Base-by-base conservation (phyloP, 2,797 vertebrate species). In the Otolemur crassicaudatus region DNA sequence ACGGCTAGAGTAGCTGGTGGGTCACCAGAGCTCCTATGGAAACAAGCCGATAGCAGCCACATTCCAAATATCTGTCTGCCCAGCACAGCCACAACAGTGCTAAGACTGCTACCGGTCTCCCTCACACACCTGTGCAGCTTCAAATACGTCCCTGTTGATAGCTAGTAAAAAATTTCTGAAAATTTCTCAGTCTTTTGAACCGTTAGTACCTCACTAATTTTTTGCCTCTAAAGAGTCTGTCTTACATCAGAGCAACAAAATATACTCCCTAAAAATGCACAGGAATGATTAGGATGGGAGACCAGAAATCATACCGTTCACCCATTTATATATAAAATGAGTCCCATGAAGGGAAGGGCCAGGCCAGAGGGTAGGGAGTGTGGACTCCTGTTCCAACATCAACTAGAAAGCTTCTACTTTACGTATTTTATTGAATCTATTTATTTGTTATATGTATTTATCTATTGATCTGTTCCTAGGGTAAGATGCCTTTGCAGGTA, bases 201-300 rank as follows among this genome's bases (percentile, higher is more conserved):
- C 4, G 27, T 63, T 20, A 31, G 11, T 43, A n/a, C 1, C 19
- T 79, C 81, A 85, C 94, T 53, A 77, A 94, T n/a, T 92, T 37
- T 96, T 81, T 80, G 97, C 49, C 63, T 96, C 31, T 58, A 84
- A 40, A 40, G 79, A 81, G 97, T 92, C 56, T 58, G 60, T 96
- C 87, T 97, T n/a, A 92, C 3, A 96, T 0, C 31, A 67, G 60
- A 96, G 76, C 9, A 73, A 80, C 86, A 58, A 60, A 92, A 69
- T 27, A 10, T 4, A 75, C 43, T 76, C 10, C 17, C 61, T 14
- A 76, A 40, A 84, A 86, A 93, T 11, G 1, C 14, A 34, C 0
- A 17, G 20, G 53, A 22, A 63, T 58, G 34, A 69, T 49, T 40
- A 69, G 56, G 67, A 31, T 11, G 27, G 23, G 31, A 53, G 23